Evolutionary conservation across 2,797 vertebrate genomes (phyloP), one percentile per base, ranked within the genome.

Genomic region (Chelon labrosus): DNA sequence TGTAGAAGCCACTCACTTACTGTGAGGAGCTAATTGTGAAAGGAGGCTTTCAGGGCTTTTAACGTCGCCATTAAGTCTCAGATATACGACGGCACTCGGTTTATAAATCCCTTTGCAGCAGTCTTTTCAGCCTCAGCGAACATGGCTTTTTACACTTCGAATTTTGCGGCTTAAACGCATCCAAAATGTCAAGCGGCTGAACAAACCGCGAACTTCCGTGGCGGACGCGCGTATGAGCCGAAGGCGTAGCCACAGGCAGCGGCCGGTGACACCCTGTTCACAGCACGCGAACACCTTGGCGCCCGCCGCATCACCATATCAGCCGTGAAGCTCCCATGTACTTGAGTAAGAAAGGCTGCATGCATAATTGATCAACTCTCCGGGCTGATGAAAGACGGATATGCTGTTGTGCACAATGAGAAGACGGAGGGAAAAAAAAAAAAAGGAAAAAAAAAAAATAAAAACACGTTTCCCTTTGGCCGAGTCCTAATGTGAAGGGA

Each of bases 281-380:
- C 63, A 41, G 50, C 61, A 35, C 51, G 53, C 70, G 71, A 83
- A 86, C 80, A 84, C 70, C 69, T 73, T 49, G 73, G 62, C 16
- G 41, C 71, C 66, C 73, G 22, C 1, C 22, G 22, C 20, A 57
- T 56, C 7, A 10, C 5, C 54, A 44, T 65, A 39, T 49, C 55
- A 60, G 75, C 51, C 0, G 12, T 27, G 64, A 77, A 75, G 68
- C 76, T 87, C 64, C 81, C 54, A 64, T 73, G 77, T 80, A 53
- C 84, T 89, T 64, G 75, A 88, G 67, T 63, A 75, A 70, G 68
- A 82, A 89, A 88, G 80, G 55, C 67, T 62, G 83, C 70, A 93
- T 92, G 71, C 88, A 93, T 93, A 91, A 92, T 92, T 85, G 72
- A 92, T 92, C 3, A 10, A 80, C 77, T 83, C 74, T 65, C 82